A percentile compares a stretch with the other conserved stretches of the same genome.
phyloP scores from a whole-genome alignment of 2,113 vertebrate species.

The Phalacrocorax pelagicus region DNA sequence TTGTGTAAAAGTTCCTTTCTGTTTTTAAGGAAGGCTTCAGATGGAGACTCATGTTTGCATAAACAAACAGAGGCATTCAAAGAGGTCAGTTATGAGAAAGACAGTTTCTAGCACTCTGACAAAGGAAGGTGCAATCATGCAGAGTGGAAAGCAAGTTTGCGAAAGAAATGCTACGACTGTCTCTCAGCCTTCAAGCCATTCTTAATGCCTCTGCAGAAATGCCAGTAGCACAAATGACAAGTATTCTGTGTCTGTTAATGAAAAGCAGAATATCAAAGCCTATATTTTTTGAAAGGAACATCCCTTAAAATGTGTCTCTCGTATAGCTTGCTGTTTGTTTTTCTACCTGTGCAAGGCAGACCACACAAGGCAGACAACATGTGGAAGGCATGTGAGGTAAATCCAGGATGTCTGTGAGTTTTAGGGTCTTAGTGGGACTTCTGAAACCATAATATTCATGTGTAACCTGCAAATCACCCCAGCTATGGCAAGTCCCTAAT shows the following conservation, averaged over 20 bases:
- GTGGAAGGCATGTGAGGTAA: background rate
- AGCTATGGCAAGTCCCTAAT: background rate
- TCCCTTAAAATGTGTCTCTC: background rate
- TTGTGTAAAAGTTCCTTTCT: background rate
- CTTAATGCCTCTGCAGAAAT: background rate
- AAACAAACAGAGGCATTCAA: background rate
- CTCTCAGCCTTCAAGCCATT: background rate
- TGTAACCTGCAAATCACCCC: background rate
- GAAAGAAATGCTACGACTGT: accelerated
- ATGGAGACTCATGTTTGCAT: background rate
- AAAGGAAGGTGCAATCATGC: background rate
- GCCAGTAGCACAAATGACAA: background rate
- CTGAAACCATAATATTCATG: accelerated
- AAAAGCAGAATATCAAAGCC: background rate
- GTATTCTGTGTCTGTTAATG: background rate
- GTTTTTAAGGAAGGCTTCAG: background rate
- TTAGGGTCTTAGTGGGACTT: background rate
- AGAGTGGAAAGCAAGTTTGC: background rate
- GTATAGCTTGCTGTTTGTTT: background rate
- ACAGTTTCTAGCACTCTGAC: background rate
- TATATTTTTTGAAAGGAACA: background rate
- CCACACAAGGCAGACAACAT: accelerated
- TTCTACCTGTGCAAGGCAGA: background rate
- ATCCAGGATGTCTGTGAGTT: background rate
- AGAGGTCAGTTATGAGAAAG: background rate